These are phyloP conservation scores for Bufotes viridis DNA, from an alignment of 2,797 vertebrate species.

Conservation along the genomic window DNA sequence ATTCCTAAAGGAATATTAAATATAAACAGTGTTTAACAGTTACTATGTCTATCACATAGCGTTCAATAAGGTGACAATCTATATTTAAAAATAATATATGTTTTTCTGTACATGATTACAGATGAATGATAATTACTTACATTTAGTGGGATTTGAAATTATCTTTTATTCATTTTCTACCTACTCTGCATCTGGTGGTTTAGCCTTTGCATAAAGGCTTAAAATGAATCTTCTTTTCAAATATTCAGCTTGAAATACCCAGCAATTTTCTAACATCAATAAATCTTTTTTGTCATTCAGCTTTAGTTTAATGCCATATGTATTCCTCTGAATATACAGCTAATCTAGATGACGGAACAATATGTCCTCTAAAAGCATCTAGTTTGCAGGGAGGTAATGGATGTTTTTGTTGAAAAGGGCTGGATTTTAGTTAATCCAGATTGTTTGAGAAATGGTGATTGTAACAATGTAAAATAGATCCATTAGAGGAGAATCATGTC, in stretches of 20 bases:
- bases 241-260: constrained; percentile 37
- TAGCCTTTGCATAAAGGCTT: constrained; percentile 9
- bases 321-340: constrained; percentile 44
- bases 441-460: constrained; percentile 31
- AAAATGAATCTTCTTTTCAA: constrained; percentile 29
- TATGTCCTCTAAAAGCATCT: constrained; percentile 46
- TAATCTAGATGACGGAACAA: constrained; percentile 46
- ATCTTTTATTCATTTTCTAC: constrained; percentile 16
- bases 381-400: constrained; percentile 43
- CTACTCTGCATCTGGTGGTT: neutral
- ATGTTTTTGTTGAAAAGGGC: constrained; percentile 52
- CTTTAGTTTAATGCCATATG: constrained; percentile 41
- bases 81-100: neutral
- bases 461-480: constrained; percentile 29
- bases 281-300: constrained; percentile 50
- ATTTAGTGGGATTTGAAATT: constrained; percentile 45
- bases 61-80: neutral
- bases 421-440: constrained; percentile 45
- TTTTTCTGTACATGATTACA: neutral
- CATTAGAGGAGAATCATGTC: constrained; percentile 27
- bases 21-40: neutral
- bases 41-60: neutral
- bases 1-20: neutral
- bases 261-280: constrained; percentile 48
- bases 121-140: neutral